Evolutionary conservation across 2,888 invertebrate species (phyloP).

Genomic region (Drosophila lacicola): DNA sequence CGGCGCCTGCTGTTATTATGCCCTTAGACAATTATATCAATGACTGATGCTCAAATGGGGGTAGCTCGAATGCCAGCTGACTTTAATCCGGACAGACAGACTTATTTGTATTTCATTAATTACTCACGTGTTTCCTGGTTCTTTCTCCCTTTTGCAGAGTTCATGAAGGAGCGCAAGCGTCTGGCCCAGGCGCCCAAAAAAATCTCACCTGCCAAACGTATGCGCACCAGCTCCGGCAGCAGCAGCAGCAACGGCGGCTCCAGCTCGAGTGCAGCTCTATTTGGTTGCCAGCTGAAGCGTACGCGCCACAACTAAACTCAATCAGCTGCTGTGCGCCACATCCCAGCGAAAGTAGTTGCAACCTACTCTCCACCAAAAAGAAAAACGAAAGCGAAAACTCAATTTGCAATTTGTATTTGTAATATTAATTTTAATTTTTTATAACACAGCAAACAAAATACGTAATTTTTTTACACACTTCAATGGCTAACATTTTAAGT

Average conservation of each 20-base stretch:
- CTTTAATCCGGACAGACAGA: constrained; percentile 35
- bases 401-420: constrained; percentile 70
- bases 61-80: constrained; percentile 62
- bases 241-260: constrained; percentile 47
- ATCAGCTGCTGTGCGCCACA: not conserved
- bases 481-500: constrained; percentile 47
- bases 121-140: constrained; percentile 26
- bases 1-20: constrained; percentile 69
- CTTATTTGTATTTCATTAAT: constrained; percentile 31
- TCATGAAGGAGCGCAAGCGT: constrained; percentile 85
- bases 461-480: constrained; percentile 29
- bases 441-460: constrained; percentile 44
- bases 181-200: constrained; percentile 84
- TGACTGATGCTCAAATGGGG: constrained; percentile 38
- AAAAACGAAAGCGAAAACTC: constrained; percentile 7
- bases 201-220: constrained; percentile 83
- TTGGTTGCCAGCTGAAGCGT: constrained; percentile 63
- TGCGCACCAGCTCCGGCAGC: constrained; percentile 77
- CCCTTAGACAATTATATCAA: constrained; percentile 39
- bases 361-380: not conserved
- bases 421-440: constrained; percentile 64
- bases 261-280: constrained; percentile 56
- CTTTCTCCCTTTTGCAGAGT: constrained; percentile 78
- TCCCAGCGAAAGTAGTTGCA: constrained; percentile 2
- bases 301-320: constrained; percentile 53